A percentile compares a stretch with the other conserved stretches of the same genome.
Evolutionary conservation across 2,888 invertebrate genomes (phyloP).

Genomic region (Cantharis nigra): DNA sequence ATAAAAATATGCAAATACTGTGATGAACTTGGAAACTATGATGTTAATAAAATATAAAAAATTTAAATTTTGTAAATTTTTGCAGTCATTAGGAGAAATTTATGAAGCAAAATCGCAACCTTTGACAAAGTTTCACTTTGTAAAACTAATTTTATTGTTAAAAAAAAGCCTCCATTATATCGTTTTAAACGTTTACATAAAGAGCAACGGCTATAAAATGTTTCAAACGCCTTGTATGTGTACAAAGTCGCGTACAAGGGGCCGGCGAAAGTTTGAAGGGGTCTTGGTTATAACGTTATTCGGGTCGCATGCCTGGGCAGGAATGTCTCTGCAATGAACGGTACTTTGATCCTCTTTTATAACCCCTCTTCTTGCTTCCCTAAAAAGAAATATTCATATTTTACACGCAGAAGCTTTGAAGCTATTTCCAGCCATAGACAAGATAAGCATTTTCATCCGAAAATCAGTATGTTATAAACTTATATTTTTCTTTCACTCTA

Average conservation of each 20-base stretch:
- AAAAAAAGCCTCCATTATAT: neutral
- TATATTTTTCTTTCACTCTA: conserved; percentile 11
- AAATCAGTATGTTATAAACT: conserved; percentile 22
- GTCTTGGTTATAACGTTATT: conserved; percentile 31
- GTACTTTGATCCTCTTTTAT: conserved; percentile 30
- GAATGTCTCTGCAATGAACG: conserved; percentile 31
- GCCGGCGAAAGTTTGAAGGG: conserved; percentile 26
- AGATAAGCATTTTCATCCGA: conserved; percentile 26
- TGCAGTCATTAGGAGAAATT: neutral
- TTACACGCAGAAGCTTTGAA: conserved; percentile 28
- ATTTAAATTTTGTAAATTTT: neutral
- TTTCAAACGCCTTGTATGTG: conserved; percentile 7
- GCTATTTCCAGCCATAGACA: conserved; percentile 16
- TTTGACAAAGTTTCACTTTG: neutral
- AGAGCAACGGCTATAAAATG: neutral
- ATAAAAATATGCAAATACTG: neutral
- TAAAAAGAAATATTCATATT: conserved; percentile 33
- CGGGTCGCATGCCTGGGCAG: conserved; percentile 30
- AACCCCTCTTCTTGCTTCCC: conserved; percentile 27
- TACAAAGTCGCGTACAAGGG: conserved; percentile 18
- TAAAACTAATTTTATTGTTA: neutral
- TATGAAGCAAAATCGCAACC: neutral
- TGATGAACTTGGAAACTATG: neutral
- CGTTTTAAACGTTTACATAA: neutral
- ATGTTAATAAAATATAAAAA: neutral